These are phyloP conservation scores for Drosophila colorata DNA, from an alignment of 2,888 invertebrate genomes.

Conservation along the genomic window DNA sequence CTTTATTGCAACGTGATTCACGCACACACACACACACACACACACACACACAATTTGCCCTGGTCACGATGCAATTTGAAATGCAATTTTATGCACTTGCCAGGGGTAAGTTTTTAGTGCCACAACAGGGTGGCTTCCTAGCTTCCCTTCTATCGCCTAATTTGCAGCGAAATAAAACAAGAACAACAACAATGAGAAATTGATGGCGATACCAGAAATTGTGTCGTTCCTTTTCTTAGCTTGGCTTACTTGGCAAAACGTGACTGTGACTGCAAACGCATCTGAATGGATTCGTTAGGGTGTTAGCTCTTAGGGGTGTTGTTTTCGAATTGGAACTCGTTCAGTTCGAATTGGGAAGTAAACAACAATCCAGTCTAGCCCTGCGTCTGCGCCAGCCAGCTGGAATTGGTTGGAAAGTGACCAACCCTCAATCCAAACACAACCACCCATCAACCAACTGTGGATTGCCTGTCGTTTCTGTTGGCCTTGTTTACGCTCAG, in stretches of 20 bases:
- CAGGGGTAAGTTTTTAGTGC: constrained; percentile 48
- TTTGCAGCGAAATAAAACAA: constrained; percentile 31
- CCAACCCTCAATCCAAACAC: constrained; percentile 6
- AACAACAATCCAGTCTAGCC: constrained; percentile 67
- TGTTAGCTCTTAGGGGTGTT: constrained; percentile 31
- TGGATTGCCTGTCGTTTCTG: constrained; percentile 53
- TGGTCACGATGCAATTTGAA: constrained; percentile 76
- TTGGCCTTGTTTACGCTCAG: constrained; percentile 57
- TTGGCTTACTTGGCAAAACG: constrained; percentile 65
- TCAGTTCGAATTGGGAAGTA: constrained; percentile 69
- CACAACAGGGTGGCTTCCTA: constrained; percentile 7
- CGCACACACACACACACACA: constrained; percentile 34
- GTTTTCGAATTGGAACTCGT: constrained; percentile 40
- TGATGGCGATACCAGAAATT: constrained; percentile 52
- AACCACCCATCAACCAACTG: constrained; percentile 69
- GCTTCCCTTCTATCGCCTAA: constrained; percentile 39
- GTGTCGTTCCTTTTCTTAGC: constrained; percentile 46
- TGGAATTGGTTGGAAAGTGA: constrained; percentile 40
- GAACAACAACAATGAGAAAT: constrained; percentile 35
- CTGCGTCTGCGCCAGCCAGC: constrained; percentile 53
- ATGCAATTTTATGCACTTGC: constrained; percentile 73
- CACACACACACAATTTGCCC: constrained; percentile 57
- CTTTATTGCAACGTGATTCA: constrained; percentile 64
- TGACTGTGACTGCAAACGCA: constrained; percentile 63
- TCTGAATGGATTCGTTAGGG: constrained; percentile 52